These are phyloP conservation scores for Umimayanthus chanpuru DNA, from an alignment of 92 coral and sea anemone species.

Conservation along the genomic window DNA sequence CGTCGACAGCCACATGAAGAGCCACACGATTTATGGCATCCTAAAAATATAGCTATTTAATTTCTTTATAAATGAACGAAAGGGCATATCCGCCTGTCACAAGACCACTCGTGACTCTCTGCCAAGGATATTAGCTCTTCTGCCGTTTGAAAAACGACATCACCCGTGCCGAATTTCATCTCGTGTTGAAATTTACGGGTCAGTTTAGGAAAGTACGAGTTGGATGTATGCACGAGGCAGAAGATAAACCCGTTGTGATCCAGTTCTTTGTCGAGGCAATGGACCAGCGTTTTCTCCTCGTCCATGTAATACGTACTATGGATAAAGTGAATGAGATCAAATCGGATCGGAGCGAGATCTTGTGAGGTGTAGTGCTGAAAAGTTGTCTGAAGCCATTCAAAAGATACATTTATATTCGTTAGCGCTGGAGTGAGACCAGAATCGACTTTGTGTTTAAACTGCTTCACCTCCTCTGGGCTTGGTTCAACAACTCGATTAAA, in stretches of 20 bases:
- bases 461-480: constrained; percentile 34
- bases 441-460: constrained; percentile 22
- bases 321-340: too few relatives aligned
- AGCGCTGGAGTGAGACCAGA: constrained; percentile 30
- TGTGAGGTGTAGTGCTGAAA: constrained; percentile 14
- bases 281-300: too few relatives aligned
- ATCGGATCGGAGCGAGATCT: constrained; percentile 22
- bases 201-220: constrained; percentile 42
- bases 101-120: neutral
- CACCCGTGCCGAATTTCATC: constrained; percentile 38
- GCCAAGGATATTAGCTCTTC: constrained; percentile 10
- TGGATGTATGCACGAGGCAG: constrained; percentile 44
- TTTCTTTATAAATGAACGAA: too few relatives aligned
- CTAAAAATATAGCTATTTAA: too few relatives aligned
- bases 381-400: constrained; percentile 46
- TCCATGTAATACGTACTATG: too few relatives aligned
- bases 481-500: constrained; percentile 46
- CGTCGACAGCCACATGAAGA: too few relatives aligned
- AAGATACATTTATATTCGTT: constrained; percentile 35
- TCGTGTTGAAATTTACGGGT: constrained; percentile 35
- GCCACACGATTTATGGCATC: too few relatives aligned
- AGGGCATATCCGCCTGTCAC: too few relatives aligned
- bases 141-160: constrained; percentile 42
- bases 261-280: too few relatives aligned
- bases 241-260: neutral